Evolutionary conservation across 1,140 invertebrate species (phyloP), one percentile per base, ranked within the genome.

Genomic region (Sitobion miscanthi): DNA sequence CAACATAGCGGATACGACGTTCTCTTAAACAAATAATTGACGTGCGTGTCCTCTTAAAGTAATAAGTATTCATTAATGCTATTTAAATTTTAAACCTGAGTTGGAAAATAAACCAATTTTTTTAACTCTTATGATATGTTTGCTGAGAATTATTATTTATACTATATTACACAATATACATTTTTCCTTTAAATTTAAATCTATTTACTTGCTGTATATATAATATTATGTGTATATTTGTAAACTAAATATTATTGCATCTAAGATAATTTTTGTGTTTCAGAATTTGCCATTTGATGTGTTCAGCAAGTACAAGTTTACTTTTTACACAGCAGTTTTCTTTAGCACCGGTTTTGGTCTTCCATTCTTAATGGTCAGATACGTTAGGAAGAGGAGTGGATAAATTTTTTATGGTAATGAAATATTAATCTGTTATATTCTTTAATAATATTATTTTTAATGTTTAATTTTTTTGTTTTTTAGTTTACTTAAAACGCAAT

Each of bases 241-340:
- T 77, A 17, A 77, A 77, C 5, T 77, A 69, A n/a, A n/a, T n/a
- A 69, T 17, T 11, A 77, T 77, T 77, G n/a, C 11, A 77, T n/a
- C 14, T 77, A 77, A n/a, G 11, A 77, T 77, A 77, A n/a, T 38
- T 52, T 92, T 42, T 93, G 1, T 86, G 2, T 93, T 93, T 57
- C 11, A 93, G 91, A 93, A 93, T 93, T 23, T 93, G 91, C 91
- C 91, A 57, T 93, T 93, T 57, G 82, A 93, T 54, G 49, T 85
- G 25, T 57, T 57, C 23, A 86, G 35, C 91, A 93, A 86, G 82
- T 93, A 93, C 45, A 93, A 54, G 21, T 93, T 93, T 57, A 93
- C 91, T 45, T 25, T 93, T 21, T 93, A 93, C 25, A 52, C 23
- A 17, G 82, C 91, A 86, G 49, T 93, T 20, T 93, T 93, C 35